A percentile compares a stretch with the other conserved stretches of the same genome.
These are phyloP conservation scores for Leptinotarsa undecemlineata DNA, from an alignment of 1,140 invertebrate species.

Conservation along the genomic window DNA sequence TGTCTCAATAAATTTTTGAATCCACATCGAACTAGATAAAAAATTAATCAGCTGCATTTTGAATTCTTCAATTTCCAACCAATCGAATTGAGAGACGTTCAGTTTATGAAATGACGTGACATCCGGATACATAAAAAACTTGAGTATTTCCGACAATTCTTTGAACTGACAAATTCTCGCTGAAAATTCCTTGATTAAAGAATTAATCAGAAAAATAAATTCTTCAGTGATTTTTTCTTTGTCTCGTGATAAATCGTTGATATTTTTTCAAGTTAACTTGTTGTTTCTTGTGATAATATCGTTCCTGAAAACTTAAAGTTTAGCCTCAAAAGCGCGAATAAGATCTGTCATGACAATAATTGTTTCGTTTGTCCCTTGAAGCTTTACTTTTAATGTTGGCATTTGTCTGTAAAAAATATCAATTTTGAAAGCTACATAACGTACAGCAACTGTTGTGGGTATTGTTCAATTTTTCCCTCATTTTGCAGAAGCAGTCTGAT, in stretches of 20 bases:
- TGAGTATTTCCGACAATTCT: slow-evolving; percentile 41
- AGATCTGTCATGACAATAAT: slow-evolving; percentile 33
- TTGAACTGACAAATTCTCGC: slow-evolving; percentile 27
- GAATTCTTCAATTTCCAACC: slow-evolving; percentile 39
- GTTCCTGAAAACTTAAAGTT: not conserved
- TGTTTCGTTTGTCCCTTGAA: slow-evolving; percentile 44
- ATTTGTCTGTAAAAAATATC: too few species aligned
- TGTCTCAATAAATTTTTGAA: slow-evolving; percentile 19
- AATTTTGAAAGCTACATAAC: too few species aligned
- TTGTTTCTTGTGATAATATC: not conserved
- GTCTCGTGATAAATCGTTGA: too few species aligned
- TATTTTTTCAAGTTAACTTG: too few species aligned
- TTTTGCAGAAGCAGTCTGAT: too few species aligned
- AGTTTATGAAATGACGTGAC: slow-evolving; percentile 31
- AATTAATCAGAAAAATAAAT: too few species aligned
- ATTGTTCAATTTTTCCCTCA: too few species aligned
- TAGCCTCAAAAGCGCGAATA: slow-evolving; percentile 2
- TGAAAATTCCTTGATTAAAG: too few species aligned
- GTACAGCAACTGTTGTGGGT: too few species aligned
- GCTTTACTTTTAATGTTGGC: not conserved
- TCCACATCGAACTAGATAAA: not conserved
- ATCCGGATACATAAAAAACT: slow-evolving; percentile 31
- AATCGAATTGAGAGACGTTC: slow-evolving; percentile 30
- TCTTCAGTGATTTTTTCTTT: too few species aligned
- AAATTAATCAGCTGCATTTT: slow-evolving; percentile 44